phyloP scores from a whole-genome alignment of 2,888 invertebrate genomes.

The Acanthopleura granulata region DNA sequence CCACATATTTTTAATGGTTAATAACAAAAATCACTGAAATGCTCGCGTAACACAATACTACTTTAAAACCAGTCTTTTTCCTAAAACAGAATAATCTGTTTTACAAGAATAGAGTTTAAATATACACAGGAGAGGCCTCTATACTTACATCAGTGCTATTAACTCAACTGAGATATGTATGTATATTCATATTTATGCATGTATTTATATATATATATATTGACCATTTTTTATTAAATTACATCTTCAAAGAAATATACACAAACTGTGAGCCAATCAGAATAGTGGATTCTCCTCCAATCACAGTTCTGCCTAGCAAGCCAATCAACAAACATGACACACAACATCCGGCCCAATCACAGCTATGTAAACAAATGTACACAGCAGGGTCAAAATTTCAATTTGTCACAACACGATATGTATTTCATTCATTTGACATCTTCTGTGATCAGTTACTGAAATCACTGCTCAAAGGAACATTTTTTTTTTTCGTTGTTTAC shows the following conservation, averaged over 20 bases:
- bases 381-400: neutral
- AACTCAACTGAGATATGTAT: too few species aligned
- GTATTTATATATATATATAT: too few species aligned
- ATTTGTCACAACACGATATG: neutral
- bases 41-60: too few species aligned
- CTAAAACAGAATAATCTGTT: too few species aligned
- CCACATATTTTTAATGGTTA: too few species aligned
- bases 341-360: conserved; percentile 12
- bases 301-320: conserved; percentile 15
- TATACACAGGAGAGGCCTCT: too few species aligned
- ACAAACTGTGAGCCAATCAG: conserved; percentile 18
- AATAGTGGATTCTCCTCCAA: conserved; percentile 14
- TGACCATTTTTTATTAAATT: too few species aligned
- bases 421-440: neutral
- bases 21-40: too few species aligned
- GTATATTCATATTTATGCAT: too few species aligned
- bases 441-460: neutral
- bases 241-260: neutral
- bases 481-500: neutral
- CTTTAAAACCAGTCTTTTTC: too few species aligned
- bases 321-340: conserved; percentile 12
- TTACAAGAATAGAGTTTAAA: too few species aligned
- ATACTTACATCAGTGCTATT: too few species aligned
- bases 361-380: neutral
- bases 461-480: neutral